Base-by-base conservation (phyloP, 53 echinoderm and acorn worm species). In the Arbacia lixula region DNA sequence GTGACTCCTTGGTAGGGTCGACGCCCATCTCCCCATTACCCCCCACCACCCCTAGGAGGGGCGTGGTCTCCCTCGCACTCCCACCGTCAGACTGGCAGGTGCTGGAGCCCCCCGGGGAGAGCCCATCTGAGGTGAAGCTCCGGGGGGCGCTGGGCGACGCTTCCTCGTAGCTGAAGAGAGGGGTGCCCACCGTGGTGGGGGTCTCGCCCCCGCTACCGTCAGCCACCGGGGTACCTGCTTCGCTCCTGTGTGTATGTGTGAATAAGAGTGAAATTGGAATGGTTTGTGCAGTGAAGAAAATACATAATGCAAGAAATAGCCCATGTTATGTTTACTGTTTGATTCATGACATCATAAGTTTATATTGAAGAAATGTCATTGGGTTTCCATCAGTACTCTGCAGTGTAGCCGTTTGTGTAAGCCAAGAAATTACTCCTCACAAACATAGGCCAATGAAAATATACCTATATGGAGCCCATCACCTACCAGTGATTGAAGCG, bases 1-100 rank as follows among this genome's bases (percentile, higher is more conserved):
- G 82, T 21, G 82, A 81, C 39, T 81, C 82, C 30, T 81, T 81
- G 46, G 62, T 64, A 32, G 63, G 64, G 46, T 81, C 82, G 2
- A 30, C 50, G 5, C 8, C 64, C 32, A 51, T 53, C 2, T 41
- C 77, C 26, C 60, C 77, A 77, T 77, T 77, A 38, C 36, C 58
- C 29, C 46, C 42, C 62, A 81, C 28, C 43, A 63, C 62, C 17
- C 64, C 82, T 29, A 81, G 61, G 49, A 81, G 31, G 24, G 82
- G 62, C 10, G 82, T 81, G 11, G n/a, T n/a, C n/a, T 63, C 82
- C 22, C 63, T 63, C 3, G 42, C 39, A 42, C 82, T 52, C 26
- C 43, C 82, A n/a, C n/a, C n/a, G 6, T 63, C 82, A 0, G 50
- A 63, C 32, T 61, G 25, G 40, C 43, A 52, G 62, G 62, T 40